Evolutionary conservation across 2,113 vertebrate genomes (phyloP), one percentile per base, ranked within the genome.

Genomic region (Peromyscus polionotus): DNA sequence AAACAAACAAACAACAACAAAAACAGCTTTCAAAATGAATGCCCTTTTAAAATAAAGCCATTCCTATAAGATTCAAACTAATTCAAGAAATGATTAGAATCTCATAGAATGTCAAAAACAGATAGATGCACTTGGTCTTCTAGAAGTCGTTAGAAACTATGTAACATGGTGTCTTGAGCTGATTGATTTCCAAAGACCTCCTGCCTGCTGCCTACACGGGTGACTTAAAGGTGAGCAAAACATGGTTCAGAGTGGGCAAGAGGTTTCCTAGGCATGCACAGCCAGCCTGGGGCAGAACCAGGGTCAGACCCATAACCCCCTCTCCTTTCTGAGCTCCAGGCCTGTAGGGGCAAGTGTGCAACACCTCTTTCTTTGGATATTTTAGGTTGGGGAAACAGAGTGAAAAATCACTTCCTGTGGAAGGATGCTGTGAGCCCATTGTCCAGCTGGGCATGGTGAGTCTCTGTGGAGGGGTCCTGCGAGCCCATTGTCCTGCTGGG

Each of bases 1-100:
- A 83, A 81, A 5, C 31, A 80, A 77, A 77, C 54, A 12, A 16
- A 24, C 33, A 3, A 4, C 26, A 48, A 72, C 73, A 85, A 61
- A 83, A 86, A 22, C 26, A 70, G 72, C 59, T 93, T 95, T 95
- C 31, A 72, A 70, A 93, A 24, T 45, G 54, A 93, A 61, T 63
- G 20, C 72, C 79, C 24, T 93, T 9, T 84, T 36, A 83, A 77
- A 67, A 80, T 77, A 76, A 88, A 88, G 54, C n/a, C 28, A 72
- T n/a, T 54, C 54, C 79, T 75, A 3, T 24, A 91, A 63, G 42
- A 84, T 51, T 92, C 90, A 91, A 81, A 59, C 68, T 79, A 84
- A 85, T 92, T 85, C 16, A 51, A 81, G 57, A 70, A 73, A 70
- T 57, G 28, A 39, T 61, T 57, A 45, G 79, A 80, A 73, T 81